Conservation (phyloP, 2,797 vertebrate species). For the Tolypeutes matacus region DNA sequence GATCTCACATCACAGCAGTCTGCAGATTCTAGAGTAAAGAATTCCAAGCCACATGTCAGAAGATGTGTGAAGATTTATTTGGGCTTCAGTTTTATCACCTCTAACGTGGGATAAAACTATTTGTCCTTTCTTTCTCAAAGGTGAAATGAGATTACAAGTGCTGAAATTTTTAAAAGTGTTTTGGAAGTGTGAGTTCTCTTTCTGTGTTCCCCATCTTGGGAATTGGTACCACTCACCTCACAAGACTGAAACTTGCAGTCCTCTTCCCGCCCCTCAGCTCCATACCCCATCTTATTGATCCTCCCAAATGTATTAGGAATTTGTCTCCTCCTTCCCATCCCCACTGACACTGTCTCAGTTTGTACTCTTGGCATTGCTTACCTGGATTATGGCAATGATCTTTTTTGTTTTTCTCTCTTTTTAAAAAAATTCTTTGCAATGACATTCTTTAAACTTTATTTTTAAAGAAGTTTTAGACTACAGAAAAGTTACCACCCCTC, state of each 20-base stretch:
- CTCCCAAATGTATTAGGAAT: background rate
- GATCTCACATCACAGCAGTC: background rate
- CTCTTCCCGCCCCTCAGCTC: background rate
- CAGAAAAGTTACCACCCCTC: too few relatives aligned
- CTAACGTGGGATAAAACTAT: background rate
- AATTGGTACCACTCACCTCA: background rate
- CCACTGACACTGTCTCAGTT: background rate
- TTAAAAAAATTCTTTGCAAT: too few relatives aligned
- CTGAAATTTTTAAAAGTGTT: background rate
- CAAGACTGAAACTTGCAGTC: background rate
- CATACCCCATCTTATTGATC: background rate
- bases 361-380: background rate
- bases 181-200: background rate
- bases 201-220: background rate
- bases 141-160: background rate
- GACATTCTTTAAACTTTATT: too few relatives aligned
- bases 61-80: background rate
- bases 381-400: background rate
- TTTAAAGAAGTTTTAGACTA: too few relatives aligned
- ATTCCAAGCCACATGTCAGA: background rate
- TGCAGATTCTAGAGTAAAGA: background rate
- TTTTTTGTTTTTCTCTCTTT: too few relatives aligned
- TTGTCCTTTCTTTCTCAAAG: background rate
- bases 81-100: background rate
- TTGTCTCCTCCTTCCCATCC: background rate